Conservation (phyloP, 2,888 invertebrate genomes). For the Cybosia mesomella region DNA sequence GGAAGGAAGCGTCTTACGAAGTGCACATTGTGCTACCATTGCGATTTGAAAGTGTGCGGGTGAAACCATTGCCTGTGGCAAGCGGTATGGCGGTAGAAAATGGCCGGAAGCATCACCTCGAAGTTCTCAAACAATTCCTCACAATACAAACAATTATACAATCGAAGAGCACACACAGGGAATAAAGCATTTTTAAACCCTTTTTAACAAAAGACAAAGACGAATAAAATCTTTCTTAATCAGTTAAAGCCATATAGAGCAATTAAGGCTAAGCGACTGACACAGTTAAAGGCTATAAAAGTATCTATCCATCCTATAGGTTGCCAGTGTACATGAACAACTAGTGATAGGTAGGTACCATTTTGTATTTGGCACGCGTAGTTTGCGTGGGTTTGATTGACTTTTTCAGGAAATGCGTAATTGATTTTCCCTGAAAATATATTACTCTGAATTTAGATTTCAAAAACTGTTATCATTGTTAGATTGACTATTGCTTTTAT, state of each 20-base stretch:
- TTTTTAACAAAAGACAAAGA: not conserved
- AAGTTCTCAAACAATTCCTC: not conserved
- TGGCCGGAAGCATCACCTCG: not conserved
- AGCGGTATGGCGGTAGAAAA: not conserved
- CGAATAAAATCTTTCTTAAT: not conserved
- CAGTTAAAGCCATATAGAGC: not conserved
- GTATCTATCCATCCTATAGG: not conserved
- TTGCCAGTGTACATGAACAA: not conserved
- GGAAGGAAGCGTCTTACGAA: not conserved
- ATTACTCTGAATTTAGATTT: not conserved
- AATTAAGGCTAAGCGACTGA: not conserved
- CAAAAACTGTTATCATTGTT: not conserved
- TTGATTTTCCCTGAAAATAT: not conserved
- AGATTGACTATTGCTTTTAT: not conserved
- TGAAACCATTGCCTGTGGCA: not conserved
- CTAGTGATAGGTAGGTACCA: not conserved
- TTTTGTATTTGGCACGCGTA: not conserved
- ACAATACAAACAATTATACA: not conserved
- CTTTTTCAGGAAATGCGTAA: not conserved
- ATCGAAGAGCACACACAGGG: not conserved
- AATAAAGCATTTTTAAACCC: not conserved
- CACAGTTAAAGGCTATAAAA: not conserved
- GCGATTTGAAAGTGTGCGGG: not conserved
- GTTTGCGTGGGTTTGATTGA: slow-evolving; percentile 2
- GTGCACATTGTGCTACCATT: not conserved